These are phyloP conservation scores for Bugulina stolonifera DNA, from an alignment of 2,888 invertebrate species.

Conservation along the genomic window DNA sequence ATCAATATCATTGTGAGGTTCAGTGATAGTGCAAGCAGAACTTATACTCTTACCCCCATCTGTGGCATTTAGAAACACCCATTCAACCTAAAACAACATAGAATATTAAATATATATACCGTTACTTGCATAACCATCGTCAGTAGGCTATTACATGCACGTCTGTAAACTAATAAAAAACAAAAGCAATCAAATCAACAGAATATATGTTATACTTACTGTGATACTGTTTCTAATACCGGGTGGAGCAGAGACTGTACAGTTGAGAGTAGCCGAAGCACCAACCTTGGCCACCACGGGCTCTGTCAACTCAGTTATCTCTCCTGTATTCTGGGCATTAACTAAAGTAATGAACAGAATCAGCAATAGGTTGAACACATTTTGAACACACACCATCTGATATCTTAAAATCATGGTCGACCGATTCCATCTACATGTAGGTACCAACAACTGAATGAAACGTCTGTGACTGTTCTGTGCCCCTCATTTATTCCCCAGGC, in stretches of 20 bases:
- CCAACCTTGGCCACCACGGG: slow-evolving; percentile 48
- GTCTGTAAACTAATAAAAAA: too few relatives aligned
- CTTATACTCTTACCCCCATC: background rate
- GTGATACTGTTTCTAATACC: background rate
- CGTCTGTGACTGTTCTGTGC: too few relatives aligned
- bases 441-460: too few relatives aligned
- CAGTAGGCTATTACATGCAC: too few relatives aligned
- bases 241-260: slow-evolving; percentile 43
- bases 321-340: slow-evolving; percentile 39
- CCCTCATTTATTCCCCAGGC: too few relatives aligned
- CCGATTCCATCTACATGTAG: too few relatives aligned
- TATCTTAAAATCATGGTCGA: background rate
- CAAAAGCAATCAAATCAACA: too few relatives aligned
- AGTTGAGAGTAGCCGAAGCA: slow-evolving; percentile 44
- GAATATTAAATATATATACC: too few relatives aligned
- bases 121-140: too few relatives aligned
- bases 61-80: slow-evolving; percentile 13
- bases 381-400: background rate
- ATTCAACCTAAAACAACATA: slow-evolving; percentile 12
- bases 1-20: background rate
- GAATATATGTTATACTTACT: too few relatives aligned
- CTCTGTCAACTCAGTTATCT: slow-evolving; percentile 47
- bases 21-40: background rate
- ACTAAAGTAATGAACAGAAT: too few relatives aligned
- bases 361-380: too few relatives aligned